Conservation (phyloP, 2,888 invertebrate genomes). For the Diadegma fenestrale region DNA sequence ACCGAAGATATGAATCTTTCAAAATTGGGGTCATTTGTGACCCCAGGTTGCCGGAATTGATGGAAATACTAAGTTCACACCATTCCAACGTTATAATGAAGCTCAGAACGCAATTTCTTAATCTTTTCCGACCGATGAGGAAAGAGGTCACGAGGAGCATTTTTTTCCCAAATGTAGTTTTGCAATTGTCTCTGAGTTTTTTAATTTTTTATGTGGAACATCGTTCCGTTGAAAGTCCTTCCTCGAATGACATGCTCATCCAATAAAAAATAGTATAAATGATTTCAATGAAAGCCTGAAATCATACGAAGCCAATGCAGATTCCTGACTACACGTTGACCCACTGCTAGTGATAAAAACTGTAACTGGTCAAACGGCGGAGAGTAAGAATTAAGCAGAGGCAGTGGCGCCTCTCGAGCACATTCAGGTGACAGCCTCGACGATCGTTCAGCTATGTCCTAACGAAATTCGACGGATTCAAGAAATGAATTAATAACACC, state of each 20-base stretch:
- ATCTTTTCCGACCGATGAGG: no score
- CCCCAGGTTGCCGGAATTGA: no score
- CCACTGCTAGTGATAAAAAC: slow-evolving; percentile 26
- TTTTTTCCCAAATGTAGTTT: no score
- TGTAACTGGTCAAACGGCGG: slow-evolving; percentile 22
- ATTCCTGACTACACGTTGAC: background rate
- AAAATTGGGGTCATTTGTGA: no score
- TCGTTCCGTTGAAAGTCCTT: no score
- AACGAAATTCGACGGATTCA: background rate
- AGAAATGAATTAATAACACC: background rate
- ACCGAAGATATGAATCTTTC: no score
- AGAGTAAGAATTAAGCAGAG: slow-evolving; percentile 8
- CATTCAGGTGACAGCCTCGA: background rate
- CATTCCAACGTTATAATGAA: no score
- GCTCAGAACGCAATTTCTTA: background rate
- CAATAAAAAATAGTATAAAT: background rate
- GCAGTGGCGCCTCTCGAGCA: background rate
- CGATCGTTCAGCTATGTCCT: slow-evolving; percentile 1
- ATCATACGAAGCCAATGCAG: background rate
- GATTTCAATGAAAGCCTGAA: background rate
- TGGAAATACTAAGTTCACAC: no score
- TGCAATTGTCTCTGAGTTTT: no score
- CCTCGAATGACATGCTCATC: no score
- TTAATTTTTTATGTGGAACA: no score
- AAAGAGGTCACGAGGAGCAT: no score